A percentile compares a stretch with the other conserved stretches of the same genome.
Conservation (phyloP, 2,113 vertebrate genomes). For the Semnornis frantzii region DNA sequence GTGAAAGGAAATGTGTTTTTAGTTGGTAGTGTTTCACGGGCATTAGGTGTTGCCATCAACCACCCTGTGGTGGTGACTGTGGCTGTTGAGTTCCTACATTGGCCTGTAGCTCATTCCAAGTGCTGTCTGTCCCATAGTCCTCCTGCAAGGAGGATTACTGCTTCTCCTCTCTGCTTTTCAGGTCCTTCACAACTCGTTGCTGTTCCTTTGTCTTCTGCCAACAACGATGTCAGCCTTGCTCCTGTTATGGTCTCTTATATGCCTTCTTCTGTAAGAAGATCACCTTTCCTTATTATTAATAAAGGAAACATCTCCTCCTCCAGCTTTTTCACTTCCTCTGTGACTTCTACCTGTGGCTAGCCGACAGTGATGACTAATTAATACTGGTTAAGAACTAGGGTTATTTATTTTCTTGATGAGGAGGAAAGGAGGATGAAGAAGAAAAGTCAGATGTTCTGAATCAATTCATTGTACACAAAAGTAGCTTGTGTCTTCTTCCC, state of each 20-base stretch:
- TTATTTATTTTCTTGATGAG: constrained; percentile 18
- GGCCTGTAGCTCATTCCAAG: not conserved
- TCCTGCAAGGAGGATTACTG: not conserved
- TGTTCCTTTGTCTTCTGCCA: not conserved
- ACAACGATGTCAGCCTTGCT: not conserved
- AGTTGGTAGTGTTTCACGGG: not conserved
- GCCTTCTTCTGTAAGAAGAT: not conserved
- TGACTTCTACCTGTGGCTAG: not conserved
- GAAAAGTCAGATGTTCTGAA: not conserved
- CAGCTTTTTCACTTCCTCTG: constrained; percentile 8
- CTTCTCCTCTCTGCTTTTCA: not conserved
- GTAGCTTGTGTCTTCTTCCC: not conserved
- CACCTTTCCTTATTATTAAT: not conserved
- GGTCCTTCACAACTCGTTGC: not conserved
- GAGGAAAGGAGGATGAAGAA: not conserved
- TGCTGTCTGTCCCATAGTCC: not conserved
- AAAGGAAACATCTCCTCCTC: constrained; percentile 1
- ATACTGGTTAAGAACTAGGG: not conserved
- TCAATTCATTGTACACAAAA: not conserved
- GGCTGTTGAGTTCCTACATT: rapidly evolving
- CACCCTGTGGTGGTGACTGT: not conserved
- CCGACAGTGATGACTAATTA: not conserved
- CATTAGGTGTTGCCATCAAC: not conserved
- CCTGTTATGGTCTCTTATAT: not conserved
- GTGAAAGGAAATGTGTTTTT: not conserved